Percentiles rank a stretch among this genome's conserved stretches.
phyloP scores from a whole-genome alignment of 2,113 vertebrate species.

The Hystrix brachyura region DNA sequence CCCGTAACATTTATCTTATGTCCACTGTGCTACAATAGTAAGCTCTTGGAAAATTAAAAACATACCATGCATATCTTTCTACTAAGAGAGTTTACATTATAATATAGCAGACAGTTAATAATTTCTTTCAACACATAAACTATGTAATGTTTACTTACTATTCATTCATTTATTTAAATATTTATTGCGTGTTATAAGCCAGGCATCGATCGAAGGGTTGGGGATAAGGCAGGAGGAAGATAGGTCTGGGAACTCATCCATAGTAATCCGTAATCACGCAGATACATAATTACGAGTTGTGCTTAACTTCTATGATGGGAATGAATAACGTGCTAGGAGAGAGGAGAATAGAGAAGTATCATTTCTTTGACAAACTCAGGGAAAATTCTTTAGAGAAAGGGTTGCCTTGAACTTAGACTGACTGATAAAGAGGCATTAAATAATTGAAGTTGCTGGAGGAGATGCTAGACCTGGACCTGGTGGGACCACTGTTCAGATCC shows the following conservation, averaged over 20 bases:
- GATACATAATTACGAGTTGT: neutral
- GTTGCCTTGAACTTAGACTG: neutral
- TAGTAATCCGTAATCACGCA: neutral
- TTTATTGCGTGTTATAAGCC: neutral
- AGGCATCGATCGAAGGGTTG: neutral
- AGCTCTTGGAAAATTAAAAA: conserved; percentile 38
- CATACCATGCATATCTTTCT: neutral
- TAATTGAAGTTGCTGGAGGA: neutral
- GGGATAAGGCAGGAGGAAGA: neutral
- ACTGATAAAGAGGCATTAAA: neutral
- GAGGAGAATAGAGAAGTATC: neutral
- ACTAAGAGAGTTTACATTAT: neutral
- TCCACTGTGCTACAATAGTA: neutral
- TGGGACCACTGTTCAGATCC: neutral
- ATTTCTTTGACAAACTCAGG: neutral
- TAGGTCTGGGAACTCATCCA: no score
- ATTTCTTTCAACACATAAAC: neutral
- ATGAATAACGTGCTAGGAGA: neutral
- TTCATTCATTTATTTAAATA: neutral
- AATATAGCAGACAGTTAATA: neutral
- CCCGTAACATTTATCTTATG: neutral
- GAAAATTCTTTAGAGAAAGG: neutral
- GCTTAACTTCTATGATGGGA: neutral
- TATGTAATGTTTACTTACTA: neutral
- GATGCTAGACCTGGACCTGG: neutral